Conservation (phyloP, 2,113 vertebrate genomes). For the Penelope pileata region DNA sequence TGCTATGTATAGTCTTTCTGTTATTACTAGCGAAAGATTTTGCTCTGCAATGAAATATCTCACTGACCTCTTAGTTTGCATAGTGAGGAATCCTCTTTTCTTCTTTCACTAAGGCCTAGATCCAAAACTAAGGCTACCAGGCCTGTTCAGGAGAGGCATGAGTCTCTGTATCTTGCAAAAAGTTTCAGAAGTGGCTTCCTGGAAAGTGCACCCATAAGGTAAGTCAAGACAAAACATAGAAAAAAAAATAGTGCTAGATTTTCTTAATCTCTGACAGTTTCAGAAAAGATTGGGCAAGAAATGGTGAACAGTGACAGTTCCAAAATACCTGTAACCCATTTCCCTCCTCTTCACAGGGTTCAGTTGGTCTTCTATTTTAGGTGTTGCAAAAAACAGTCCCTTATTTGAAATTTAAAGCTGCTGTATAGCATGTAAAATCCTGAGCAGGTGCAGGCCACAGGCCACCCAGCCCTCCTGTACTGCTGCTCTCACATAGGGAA, state of each 20-base stretch:
- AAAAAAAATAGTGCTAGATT: not conserved
- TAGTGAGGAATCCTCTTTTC: not conserved
- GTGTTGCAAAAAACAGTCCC: not conserved
- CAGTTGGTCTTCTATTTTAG: not conserved
- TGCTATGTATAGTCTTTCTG: not conserved
- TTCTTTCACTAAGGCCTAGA: conserved; percentile 1
- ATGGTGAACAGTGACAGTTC: not conserved
- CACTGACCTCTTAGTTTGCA: not conserved
- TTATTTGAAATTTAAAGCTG: not conserved
- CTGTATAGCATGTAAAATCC: not conserved
- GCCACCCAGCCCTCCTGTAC: not conserved
- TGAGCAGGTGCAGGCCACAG: not conserved
- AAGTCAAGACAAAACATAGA: not conserved
- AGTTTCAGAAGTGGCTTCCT: not conserved
- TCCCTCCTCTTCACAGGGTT: not conserved
- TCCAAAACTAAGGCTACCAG: not conserved
- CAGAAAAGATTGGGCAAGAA: not conserved
- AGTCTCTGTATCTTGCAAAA: not conserved
- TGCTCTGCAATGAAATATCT: not conserved
- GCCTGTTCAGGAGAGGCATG: not conserved
- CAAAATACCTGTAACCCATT: not conserved
- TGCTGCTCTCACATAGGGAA: not conserved
- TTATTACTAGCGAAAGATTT: not conserved
- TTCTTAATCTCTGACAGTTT: not conserved
- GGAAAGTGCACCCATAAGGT: not conserved